Conservation (phyloP, 2,113 vertebrate genomes). For the Amphiprion ocellaris region DNA sequence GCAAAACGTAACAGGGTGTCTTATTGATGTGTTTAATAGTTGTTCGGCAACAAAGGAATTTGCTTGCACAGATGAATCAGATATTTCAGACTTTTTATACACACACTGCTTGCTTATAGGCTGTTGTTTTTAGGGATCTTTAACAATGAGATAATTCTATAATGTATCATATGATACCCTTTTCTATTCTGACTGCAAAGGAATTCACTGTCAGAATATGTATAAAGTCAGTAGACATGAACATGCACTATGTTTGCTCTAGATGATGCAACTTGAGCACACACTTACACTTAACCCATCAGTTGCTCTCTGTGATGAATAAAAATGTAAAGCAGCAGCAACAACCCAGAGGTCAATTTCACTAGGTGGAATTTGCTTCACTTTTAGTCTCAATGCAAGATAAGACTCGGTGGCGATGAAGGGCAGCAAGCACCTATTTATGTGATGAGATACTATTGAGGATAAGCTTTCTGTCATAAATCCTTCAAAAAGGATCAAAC, state of each 20-base stretch:
- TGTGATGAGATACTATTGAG: neutral
- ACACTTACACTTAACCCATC: neutral
- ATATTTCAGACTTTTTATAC: too few relatives aligned
- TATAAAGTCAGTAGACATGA: neutral
- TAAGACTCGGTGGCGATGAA: slow-evolving; percentile 24
- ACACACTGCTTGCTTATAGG: too few relatives aligned
- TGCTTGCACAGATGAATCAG: too few relatives aligned
- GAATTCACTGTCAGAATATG: neutral
- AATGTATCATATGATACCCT: too few relatives aligned
- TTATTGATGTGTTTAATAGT: too few relatives aligned
- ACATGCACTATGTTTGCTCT: neutral
- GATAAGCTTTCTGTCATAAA: slow-evolving; percentile 32
- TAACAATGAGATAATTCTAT: too few relatives aligned
- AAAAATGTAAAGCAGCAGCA: neutral
- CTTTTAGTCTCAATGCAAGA: slow-evolving; percentile 5
- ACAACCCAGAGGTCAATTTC: slow-evolving; percentile 12
- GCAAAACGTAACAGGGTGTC: too few relatives aligned
- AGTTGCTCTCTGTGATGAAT: slow-evolving; percentile 2
- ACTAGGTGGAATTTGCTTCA: neutral
- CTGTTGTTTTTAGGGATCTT: too few relatives aligned
- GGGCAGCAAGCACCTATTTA: slow-evolving; percentile 18
- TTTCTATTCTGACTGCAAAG: too few relatives aligned
- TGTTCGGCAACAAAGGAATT: too few relatives aligned
- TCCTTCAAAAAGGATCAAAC: slow-evolving; percentile 22
- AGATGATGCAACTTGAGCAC: neutral